Percentiles rank a stretch among this genome's conserved stretches.
phyloP scores from a whole-genome alignment of 2,113 vertebrate genomes.

The Empidonax traillii region DNA sequence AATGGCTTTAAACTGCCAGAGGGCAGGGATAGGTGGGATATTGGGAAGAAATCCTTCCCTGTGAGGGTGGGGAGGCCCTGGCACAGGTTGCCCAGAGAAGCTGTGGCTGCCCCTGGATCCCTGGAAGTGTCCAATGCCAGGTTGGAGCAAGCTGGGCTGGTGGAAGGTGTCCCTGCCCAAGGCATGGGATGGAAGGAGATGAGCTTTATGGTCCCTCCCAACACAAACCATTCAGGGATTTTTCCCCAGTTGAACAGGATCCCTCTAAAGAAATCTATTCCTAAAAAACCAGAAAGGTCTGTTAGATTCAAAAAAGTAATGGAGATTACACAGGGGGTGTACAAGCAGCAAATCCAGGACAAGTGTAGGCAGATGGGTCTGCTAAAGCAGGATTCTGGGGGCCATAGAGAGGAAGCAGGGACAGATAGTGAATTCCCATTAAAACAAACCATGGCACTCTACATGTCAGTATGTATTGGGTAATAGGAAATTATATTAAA shows the following conservation, averaged over 20 bases:
- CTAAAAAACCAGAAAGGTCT: not conserved
- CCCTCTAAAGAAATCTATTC: not conserved
- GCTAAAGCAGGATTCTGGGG: not conserved
- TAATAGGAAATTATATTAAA: not conserved
- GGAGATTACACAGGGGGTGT: not conserved
- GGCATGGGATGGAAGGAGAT: rapidly evolving
- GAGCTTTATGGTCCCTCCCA: not conserved
- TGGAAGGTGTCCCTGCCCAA: not conserved
- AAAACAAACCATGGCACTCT: not conserved
- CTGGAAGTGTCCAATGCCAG: not conserved
- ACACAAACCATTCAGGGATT: not conserved
- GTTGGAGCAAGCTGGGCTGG: rapidly evolving
- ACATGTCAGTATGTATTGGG: not conserved
- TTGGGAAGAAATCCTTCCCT: rapidly evolving
- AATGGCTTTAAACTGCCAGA: not conserved
- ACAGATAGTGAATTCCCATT: not conserved
- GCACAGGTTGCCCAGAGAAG: not conserved
- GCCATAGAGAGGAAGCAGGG: not conserved
- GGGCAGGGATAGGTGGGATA: rapidly evolving
- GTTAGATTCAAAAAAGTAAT: not conserved
- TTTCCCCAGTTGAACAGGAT: not conserved
- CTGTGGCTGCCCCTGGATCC: not conserved
- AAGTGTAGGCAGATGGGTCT: not conserved
- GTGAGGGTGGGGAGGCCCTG: rapidly evolving
- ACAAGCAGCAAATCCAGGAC: not conserved